Evolutionary conservation across 2,888 invertebrate genomes (phyloP).

Genomic region (Spialia ferax): DNA sequence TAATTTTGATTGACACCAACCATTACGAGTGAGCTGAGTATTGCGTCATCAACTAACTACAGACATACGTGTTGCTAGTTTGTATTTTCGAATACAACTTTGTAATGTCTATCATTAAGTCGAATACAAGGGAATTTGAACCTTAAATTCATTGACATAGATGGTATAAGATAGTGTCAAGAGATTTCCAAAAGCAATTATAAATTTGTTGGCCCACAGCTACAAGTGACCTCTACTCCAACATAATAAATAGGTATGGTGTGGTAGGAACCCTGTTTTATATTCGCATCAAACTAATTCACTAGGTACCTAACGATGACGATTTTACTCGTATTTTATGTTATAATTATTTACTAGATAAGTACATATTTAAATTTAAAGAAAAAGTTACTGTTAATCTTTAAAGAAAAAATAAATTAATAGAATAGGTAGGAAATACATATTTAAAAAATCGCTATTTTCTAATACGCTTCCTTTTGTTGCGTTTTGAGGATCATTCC

Average conservation of each 20-base stretch:
- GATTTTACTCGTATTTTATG: neutral
- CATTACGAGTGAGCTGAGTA: constrained; percentile 80
- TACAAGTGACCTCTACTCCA: constrained; percentile 47
- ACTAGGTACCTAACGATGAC: neutral
- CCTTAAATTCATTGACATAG: constrained; percentile 40
- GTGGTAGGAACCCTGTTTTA: constrained; percentile 31
- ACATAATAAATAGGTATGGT: constrained; percentile 35
- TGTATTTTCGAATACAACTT: constrained; percentile 50
- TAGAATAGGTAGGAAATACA: no score
- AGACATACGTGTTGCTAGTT: constrained; percentile 54
- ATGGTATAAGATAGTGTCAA: neutral
- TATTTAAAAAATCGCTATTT: no score
- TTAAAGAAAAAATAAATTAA: no score
- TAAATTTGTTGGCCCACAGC: constrained; percentile 49
- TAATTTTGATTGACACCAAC: constrained; percentile 86
- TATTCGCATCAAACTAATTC: constrained; percentile 24
- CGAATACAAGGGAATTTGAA: constrained; percentile 45
- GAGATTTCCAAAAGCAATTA: neutral
- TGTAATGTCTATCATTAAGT: constrained; percentile 45
- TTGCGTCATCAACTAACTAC: constrained; percentile 81
- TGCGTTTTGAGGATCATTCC: no score
- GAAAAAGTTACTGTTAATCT: no score
- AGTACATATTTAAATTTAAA: no score
- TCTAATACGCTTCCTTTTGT: no score
- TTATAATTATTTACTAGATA: no score